Percentiles rank a stretch among this genome's conserved stretches.
These are phyloP conservation scores for Styela clava DNA, from an alignment of 23 tunicate genomes.

Conservation along the genomic window DNA sequence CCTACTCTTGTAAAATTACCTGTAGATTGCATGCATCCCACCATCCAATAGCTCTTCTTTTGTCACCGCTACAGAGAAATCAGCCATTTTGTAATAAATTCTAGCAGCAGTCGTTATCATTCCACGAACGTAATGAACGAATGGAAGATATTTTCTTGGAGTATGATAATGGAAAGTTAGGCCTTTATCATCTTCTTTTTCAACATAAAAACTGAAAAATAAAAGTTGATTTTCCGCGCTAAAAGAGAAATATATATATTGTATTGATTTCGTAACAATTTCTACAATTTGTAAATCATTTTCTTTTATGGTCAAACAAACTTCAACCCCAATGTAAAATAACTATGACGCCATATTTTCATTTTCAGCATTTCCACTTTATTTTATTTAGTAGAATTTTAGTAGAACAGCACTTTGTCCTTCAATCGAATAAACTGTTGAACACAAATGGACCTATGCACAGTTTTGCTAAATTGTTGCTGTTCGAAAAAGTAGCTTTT, in stretches of 20 bases:
- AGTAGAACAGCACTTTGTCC: too few relatives aligned
- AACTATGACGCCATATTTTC: too few relatives aligned
- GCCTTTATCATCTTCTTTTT: conserved; percentile 40
- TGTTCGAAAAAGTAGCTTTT: too few relatives aligned
- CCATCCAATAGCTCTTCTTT: conserved; percentile 31
- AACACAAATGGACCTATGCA: too few relatives aligned
- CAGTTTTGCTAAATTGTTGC: too few relatives aligned
- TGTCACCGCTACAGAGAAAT: conserved; percentile 15
- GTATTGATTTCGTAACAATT: too few relatives aligned
- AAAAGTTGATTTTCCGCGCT: background rate
- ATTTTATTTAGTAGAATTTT: too few relatives aligned
- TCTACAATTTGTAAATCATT: too few relatives aligned
- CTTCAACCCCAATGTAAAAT: too few relatives aligned
- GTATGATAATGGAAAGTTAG: conserved; percentile 46
- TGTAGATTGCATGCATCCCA: conserved; percentile 36
- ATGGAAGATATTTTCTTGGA: conserved; percentile 37
- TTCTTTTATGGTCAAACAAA: too few relatives aligned
- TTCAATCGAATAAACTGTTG: too few relatives aligned
- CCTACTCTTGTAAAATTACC: conserved; percentile 1
- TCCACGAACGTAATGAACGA: conserved; percentile 46
- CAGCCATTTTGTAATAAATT: conserved; percentile 34
- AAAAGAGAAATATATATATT: background rate
- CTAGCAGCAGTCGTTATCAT: conserved; percentile 33
- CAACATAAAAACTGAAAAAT: conserved; percentile 38
- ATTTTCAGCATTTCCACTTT: too few relatives aligned